Base-by-base conservation (phyloP, 35 echinoderm and acorn worm genomes). In the Heliocidaris erythrogramma region DNA sequence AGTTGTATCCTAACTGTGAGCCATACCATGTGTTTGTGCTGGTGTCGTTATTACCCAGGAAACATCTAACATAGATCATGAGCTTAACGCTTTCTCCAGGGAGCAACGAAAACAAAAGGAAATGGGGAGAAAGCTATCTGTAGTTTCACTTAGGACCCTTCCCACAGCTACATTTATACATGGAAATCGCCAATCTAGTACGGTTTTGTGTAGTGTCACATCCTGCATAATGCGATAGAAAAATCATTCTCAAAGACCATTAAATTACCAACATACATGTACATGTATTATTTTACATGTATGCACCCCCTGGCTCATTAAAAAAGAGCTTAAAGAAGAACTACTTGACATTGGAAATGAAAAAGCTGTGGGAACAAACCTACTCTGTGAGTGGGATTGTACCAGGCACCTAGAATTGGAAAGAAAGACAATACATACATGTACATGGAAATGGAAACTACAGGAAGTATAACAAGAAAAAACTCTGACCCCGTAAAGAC, bases 11-110 rank as follows among this genome's bases (percentile, higher is more conserved):
- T 13, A 18, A 17, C 21, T 78, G 65, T n/a, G 27, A 27, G 65
- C 65, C 65, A 78, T 78, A 21, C 65, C 27, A 21, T 78, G 27
- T 24, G 65, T 78, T 78, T 78, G 65, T 78, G 65, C 65, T 78
- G 65, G 65, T 78, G 65, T 69, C 60, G 24, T n/a, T 78, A 78
- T 78, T 78, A 78, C 65, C 65, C 65, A 78, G 65, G 65, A 78
- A 78, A 78, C 65, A 21, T 78, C 65, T 78, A 7, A n/a, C 65
- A 0, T 18, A 78, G 65, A 78, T 78, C 65, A 78, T 78, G 65
- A 78, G 65, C 65, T 78, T 78, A 78, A 78, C 65, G 21, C 18
- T 78, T 78, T 24, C 65, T 78, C 65, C 7, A 78, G 65, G 65
- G 65, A 78, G 65, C 65, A 78, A n/a, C 65, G 65, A 78, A 78